Base-by-base conservation (phyloP, 2,113 vertebrate genomes). In the Crypturellus undulatus region DNA sequence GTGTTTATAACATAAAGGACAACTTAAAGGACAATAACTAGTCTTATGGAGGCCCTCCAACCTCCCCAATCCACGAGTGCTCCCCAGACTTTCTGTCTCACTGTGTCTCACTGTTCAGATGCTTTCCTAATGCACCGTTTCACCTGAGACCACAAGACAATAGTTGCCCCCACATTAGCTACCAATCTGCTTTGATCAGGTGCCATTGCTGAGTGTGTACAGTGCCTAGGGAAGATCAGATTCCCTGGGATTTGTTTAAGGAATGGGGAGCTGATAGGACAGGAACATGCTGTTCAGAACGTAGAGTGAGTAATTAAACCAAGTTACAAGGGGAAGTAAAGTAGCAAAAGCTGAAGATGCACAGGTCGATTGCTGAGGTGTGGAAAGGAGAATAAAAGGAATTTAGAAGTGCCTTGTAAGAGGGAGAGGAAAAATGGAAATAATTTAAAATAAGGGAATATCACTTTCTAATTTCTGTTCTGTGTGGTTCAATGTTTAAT, bases 221-320 rank as follows among this genome's bases (percentile, higher is more conserved):
- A 67, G 30, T 43, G 71, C 79, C 42, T 77, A 36, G 4, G 85
- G 90, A 94, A 84, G 58, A 88, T 95, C 68, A 90, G 76, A 85
- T 88, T 77, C 62, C 60, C 51, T 40, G 60, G 69, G n/a, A 30
- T 75, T 93, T 64, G 38, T 60, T 73, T 85, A 65, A 65, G 68
- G 58, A 40, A 72, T 36, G n/a, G 67, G 83, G 68, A 65, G 36
- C n/a, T 25, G 69, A 89, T 81, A 77, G 82, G 89, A 86, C 58
- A 89, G 92, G 87, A 92, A 87, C 89, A 79, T 69, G 75, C 71
- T 83, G 78, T 58, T 89, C 72, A 65, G 76, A 92, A 60, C 0
- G 0, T 54, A 60, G 62, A 84, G 84, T 79, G 51, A 83, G 79
- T 92, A 73, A 83, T 88, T 90, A 95, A 71, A 18, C 45, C 67